A percentile compares a stretch with the other conserved stretches of the same genome.
Evolutionary conservation across 2,113 vertebrate genomes (phyloP).

Genomic region (Orientallactaga bullata): DNA sequence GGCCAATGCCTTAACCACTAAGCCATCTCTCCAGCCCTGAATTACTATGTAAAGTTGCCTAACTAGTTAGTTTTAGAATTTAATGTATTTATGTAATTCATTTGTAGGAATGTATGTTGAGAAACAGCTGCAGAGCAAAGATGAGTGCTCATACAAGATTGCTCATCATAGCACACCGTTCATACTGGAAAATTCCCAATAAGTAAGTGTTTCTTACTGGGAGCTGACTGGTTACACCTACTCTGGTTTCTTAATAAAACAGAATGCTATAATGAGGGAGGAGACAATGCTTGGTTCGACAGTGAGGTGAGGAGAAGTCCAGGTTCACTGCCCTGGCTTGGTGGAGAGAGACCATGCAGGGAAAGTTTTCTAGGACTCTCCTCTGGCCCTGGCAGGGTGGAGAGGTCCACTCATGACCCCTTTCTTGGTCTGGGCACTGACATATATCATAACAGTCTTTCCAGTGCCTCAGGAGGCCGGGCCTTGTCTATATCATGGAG

Average conservation of each 20-base stretch:
- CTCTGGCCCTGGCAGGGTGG: neutral
- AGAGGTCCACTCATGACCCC: neutral
- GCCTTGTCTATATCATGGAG: neutral
- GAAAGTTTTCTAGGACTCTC: neutral
- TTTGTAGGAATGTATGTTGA: constrained; percentile 22
- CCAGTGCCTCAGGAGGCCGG: neutral
- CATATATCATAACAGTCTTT: neutral
- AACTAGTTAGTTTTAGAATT: constrained; percentile 20
- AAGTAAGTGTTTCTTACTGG: neutral
- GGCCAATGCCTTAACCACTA: too few species aligned
- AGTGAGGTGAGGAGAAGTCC: neutral
- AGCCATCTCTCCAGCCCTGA: too few species aligned
- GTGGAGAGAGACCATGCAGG: neutral
- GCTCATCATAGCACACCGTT: neutral
- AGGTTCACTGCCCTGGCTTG: neutral
- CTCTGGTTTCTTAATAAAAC: neutral
- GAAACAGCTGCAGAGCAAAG: constrained; percentile 14
- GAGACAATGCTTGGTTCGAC: neutral
- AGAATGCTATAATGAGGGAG: neutral
- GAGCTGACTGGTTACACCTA: neutral
- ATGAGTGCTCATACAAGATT: neutral
- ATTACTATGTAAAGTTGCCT: neutral
- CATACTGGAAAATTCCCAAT: constrained; percentile 32
- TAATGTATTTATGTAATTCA: too few species aligned
- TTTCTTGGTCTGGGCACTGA: neutral